Evolutionary conservation across 2,797 vertebrate species (phyloP).

Genomic region (Chiloscyllium punctatum): DNA sequence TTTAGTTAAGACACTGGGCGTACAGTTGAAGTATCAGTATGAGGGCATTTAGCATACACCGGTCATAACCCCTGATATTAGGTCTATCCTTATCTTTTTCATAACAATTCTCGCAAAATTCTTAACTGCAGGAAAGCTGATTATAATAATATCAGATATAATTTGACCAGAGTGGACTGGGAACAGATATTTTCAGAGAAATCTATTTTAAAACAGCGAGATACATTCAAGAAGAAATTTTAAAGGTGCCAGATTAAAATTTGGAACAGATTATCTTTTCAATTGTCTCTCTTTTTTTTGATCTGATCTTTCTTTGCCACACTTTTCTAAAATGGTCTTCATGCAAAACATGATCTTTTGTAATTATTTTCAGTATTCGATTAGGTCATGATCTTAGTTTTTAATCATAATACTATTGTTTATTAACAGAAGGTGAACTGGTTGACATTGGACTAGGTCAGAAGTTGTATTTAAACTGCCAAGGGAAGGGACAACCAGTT

Average conservation of each 20-base stretch:
- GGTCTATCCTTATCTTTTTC: no score
- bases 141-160: no score
- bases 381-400: not conserved
- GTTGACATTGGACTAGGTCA: slow-evolving; percentile 69
- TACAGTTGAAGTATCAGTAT: no score
- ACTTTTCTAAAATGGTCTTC: not conserved
- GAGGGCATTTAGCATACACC: no score
- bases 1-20: no score
- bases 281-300: not conserved
- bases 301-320: not conserved
- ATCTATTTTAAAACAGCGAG: no score
- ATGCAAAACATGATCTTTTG: not conserved
- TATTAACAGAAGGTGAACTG: slow-evolving; percentile 55
- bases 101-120: no score
- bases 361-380: not conserved
- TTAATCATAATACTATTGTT: not conserved
- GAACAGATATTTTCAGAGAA: no score
- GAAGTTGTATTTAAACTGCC: slow-evolving; percentile 65
- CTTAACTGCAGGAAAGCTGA: no score
- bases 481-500: slow-evolving; percentile 65
- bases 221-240: not conserved
- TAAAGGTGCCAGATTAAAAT: not conserved
- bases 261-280: not conserved
- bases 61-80: no score
- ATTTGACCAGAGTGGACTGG: no score